Evolutionary conservation across 2,113 vertebrate species (phyloP).

Genomic region (Ondatra zibethicus): DNA sequence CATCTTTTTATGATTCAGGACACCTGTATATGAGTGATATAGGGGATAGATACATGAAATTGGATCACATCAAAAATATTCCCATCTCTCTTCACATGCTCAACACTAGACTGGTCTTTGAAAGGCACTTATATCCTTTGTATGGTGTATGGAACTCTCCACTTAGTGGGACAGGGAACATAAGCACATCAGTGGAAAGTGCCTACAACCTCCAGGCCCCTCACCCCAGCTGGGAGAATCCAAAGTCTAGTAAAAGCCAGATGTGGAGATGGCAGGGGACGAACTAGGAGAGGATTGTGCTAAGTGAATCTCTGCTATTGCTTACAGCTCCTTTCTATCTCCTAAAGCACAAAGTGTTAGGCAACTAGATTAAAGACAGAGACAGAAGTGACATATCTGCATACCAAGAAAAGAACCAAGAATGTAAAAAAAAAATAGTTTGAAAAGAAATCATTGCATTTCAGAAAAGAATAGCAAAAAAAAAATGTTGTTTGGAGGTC

Average conservation of each 20-base stretch:
- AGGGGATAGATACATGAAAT: neutral
- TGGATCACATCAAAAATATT: neutral
- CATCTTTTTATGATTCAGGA: neutral
- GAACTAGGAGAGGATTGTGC: neutral
- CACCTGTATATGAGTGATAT: neutral
- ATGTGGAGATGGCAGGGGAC: neutral
- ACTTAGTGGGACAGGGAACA: neutral
- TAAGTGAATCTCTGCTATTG: neutral
- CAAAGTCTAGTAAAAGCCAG: neutral
- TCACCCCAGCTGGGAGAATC: neutral
- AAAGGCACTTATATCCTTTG: neutral
- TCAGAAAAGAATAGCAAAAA: constrained; percentile 45
- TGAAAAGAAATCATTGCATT: neutral
- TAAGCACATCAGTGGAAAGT: neutral
- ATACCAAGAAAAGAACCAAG: constrained; percentile 12
- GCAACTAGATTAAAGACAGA: neutral
- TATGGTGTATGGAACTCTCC: neutral
- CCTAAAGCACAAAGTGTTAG: neutral
- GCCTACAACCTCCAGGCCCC: neutral
- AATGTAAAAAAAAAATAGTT: neutral
- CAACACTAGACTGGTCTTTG: neutral
- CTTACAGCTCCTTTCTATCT: neutral
- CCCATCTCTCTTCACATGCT: neutral
- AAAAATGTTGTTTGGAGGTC: neutral
- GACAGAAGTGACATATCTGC: neutral